Base-by-base conservation (phyloP, 2,888 invertebrate genomes). In the Mechanitis mazaeus region DNA sequence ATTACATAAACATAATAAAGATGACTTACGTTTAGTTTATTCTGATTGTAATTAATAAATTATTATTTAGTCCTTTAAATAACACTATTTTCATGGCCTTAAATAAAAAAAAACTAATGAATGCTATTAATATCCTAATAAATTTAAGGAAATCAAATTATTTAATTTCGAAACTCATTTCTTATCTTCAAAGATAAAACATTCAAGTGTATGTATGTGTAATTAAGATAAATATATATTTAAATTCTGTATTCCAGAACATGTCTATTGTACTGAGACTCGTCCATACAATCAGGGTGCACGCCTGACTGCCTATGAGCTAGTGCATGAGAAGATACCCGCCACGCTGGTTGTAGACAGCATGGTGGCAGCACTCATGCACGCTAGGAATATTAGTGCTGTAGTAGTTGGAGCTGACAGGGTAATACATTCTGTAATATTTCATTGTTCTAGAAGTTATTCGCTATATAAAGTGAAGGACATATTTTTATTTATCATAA, bases 391-490 rank as follows among this genome's bases (percentile, higher is more conserved):
- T 69, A 94, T 99, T 64, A 93, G 94, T 45, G 98, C 97, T 0
- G 97, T 99, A 6, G 94, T 99, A n/a, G 98, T 98, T 31, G 99
- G 99, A 28, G 99, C 99, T 56, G 99, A 99, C 82, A 92, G 99
- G 80, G 97, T 96, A 76, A 81, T 81, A 71, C 56, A 54, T 33
- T 56, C 38, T 55, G 35, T 38, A 50, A 55, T 35, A 33, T 46
- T 54, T 54, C 2, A 20, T n/a, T n/a, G 42, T 4, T 42, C 20
- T 20, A 20, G 20, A 20, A 20, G 20, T 20, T 20, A 20, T 20
- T 20, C 20, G 20, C 20, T 20, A 20, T 20, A 20, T 20, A 20
- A 20, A 20, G 20, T 20, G 9, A 9, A 42, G 6, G 2, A 42
- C 5, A 42, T 9, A 42, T 3, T 2, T 28, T 20, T 4, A 38